Base-by-base conservation (phyloP, 2,888 invertebrate genomes). In the Lithophane leautieri region DNA sequence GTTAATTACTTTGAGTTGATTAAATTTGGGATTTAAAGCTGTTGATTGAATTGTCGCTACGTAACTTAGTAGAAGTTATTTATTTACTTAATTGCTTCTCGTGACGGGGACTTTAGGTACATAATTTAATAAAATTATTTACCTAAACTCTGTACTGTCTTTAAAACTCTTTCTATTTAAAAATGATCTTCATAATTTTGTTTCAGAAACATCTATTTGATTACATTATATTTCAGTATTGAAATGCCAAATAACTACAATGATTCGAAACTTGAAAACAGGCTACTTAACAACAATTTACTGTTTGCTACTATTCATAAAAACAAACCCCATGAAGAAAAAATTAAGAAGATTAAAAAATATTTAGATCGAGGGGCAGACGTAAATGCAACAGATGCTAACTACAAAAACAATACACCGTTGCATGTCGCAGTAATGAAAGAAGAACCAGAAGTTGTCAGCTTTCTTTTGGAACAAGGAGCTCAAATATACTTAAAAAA, bases 351-450 rank as follows among this genome's bases (percentile, higher is more conserved):
- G 34, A 76, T 89, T 11, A 28, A 28, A 25, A 78, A 73, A 58
- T 84, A 78, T 68, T 72, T 89, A 52, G 62, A 79, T 8, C 71
- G 76, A 34, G 89, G 89, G 9, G 88, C 89, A 50, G 83, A 90
- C 44, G 75, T 90, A 14, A 89, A 90, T 76, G 80, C 87, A 8
- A 70, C 40, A 22, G 89, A 89, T 62, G 85, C 82, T 0, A 85
- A 89, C 76, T 69, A 88, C 44, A 77, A 76, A 42, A 56, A 77
- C 52, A 88, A 88, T 68, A 86, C 88, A 34, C 83, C 86, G 4
- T 73, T 89, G 34, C 89, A 89, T 76, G 70, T 89, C 22, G 89
- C 88, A 2, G 86, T 84, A 42, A 68, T 71, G 12, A 85, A 73
- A 56, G 77, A 76, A 25, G 86, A 86, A 71, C 63, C 47, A 22